Evolutionary conservation across 2,888 invertebrate genomes (phyloP), one percentile per base, ranked within the genome.

Genomic region (Tinea trinotella): DNA sequence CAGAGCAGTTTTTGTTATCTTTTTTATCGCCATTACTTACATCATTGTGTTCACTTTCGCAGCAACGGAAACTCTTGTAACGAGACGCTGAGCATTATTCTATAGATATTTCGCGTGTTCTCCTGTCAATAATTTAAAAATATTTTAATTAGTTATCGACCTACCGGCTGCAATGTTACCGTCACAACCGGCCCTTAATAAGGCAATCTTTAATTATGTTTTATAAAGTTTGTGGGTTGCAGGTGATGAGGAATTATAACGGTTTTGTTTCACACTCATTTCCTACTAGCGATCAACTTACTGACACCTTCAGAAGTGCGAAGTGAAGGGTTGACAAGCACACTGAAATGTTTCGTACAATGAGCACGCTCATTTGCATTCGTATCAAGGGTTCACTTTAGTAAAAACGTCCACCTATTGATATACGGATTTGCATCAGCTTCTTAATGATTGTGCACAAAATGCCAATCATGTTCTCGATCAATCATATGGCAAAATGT

Each of bases 31-130:
- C 64, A 61, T 66, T 63, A 70, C 76, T 76, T 76, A 76, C 78
- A 79, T 77, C 77, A 76, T 76, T 78, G 78, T 78, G 78, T 76
- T 81, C 75, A 78, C 78, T 82, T 81, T 81, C 81, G 79, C 81
- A 76, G 76, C 74, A 80, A 79, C 81, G 79, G 80, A 80, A 77
- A 79, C 76, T 76, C 73, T 71, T 69, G 79, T 80, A 81, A 81
- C 77, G 76, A 80, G 80, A 74, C 73, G 68, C 66, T 65, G 67
- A 60, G 71, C 68, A 70, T 71, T 74, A 74, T 71, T 75, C 76
- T 59, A 48, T 48, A 19, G 19, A 10, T 48, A 57, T 58, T 58
- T 54, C 36, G 36, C 44, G 44, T 50, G 56, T 70, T 76, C 75
- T 75, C 75, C 74, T 76, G 78, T 68, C 71, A 75, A 80, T 81